Evolutionary conservation across 2,888 invertebrate genomes (phyloP).

Genomic region (Cheiracanthium punctorium): DNA sequence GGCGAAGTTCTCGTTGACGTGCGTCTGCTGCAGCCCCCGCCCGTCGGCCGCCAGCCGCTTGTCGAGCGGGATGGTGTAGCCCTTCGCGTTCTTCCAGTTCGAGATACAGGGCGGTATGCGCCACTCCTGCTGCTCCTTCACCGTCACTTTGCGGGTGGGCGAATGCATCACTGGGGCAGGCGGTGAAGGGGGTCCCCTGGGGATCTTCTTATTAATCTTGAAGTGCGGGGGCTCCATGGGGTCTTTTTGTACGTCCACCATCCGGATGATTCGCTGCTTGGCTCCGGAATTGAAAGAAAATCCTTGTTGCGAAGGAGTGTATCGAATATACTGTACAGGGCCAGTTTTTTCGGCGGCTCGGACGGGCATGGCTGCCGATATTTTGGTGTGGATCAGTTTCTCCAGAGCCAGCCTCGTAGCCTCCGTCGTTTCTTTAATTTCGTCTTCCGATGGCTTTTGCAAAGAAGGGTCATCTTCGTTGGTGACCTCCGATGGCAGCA

Average conservation of each 20-base stretch:
- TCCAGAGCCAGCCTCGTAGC: slow-evolving; percentile 91
- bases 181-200: slow-evolving; percentile 97
- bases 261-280: slow-evolving; percentile 96
- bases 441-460: slow-evolving; percentile 91
- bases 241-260: slow-evolving; percentile 94
- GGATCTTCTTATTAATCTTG: slow-evolving; percentile 98
- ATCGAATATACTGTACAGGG: slow-evolving; percentile 94
- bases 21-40: slow-evolving; percentile 95
- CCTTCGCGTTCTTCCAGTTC: slow-evolving; percentile 99
- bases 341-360: slow-evolving; percentile 94
- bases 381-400: slow-evolving; percentile 90
- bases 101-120: slow-evolving; percentile 99
- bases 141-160: slow-evolving; percentile 96
- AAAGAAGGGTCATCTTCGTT: slow-evolving; percentile 92
- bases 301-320: slow-evolving; percentile 98
- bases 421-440: slow-evolving; percentile 91
- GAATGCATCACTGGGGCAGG: slow-evolving; percentile 99
- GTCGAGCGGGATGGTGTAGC: slow-evolving; percentile 96
- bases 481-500: slow-evolving; percentile 91
- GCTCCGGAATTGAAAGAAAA: slow-evolving; percentile 95
- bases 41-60: slow-evolving; percentile 99
- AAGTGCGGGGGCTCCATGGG: slow-evolving; percentile 99
- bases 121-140: slow-evolving; percentile 99
- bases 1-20: slow-evolving; percentile 99
- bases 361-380: slow-evolving; percentile 97